Conservation (phyloP, 2,797 vertebrate species). For the Petrocephalus sullivani region DNA sequence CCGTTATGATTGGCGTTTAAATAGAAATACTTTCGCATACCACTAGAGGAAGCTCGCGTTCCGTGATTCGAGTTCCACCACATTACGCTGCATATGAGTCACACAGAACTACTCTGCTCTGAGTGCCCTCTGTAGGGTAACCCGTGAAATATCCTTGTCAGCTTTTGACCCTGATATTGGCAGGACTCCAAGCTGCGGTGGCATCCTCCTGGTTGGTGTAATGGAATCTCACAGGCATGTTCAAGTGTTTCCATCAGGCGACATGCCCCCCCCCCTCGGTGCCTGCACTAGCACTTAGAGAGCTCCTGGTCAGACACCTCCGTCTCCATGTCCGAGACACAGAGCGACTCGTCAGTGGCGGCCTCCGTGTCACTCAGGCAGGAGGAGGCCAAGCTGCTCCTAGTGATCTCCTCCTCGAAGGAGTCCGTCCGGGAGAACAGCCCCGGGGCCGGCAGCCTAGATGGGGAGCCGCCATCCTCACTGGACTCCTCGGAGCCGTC, state of each 20-base stretch:
- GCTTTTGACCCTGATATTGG: neutral
- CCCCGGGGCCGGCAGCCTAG: conserved; percentile 75
- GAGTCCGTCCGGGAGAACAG: conserved; percentile 94
- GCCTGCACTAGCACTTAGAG: conserved; percentile 54
- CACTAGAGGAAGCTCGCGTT: neutral
- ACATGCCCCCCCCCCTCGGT: neutral
- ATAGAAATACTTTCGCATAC: neutral
- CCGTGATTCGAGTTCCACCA: neutral
- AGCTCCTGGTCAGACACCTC: conserved; percentile 78
- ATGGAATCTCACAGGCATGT: neutral
- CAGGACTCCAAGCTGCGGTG: neutral
- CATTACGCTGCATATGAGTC: neutral
- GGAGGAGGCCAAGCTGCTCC: conserved; percentile 69
- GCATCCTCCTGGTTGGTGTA: neutral
- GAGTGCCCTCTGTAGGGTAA: neutral
- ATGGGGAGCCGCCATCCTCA: conserved; percentile 53
- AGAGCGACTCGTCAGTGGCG: conserved; percentile 77
- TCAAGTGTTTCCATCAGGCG: neutral
- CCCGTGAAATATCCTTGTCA: neutral
- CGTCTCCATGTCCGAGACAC: conserved; percentile 88
- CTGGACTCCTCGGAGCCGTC: conserved; percentile 81
- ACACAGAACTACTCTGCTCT: neutral
- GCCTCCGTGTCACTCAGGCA: conserved; percentile 77
- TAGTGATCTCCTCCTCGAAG: conserved; percentile 74
- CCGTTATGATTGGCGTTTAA: neutral